Conservation (phyloP, 2,888 invertebrate genomes). For the Tenthredo notha region DNA sequence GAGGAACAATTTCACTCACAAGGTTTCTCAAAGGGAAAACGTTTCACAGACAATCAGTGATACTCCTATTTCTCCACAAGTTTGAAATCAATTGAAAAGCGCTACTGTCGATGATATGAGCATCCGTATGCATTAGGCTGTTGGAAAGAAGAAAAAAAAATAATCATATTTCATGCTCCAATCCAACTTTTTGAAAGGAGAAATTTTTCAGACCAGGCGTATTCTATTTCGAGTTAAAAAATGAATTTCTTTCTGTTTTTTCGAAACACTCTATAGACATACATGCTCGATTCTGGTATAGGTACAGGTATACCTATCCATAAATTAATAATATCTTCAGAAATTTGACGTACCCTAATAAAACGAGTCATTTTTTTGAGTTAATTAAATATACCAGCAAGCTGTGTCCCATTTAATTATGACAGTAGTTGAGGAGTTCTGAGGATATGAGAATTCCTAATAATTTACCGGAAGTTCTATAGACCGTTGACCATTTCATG, state of each 20-base stretch:
- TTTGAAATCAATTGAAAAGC: background rate
- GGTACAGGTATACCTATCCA: background rate
- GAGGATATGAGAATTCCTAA: background rate
- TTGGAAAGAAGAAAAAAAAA: too few species aligned
- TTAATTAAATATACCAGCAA: background rate
- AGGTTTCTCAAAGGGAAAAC: conserved; percentile 1
- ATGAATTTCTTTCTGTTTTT: too few species aligned
- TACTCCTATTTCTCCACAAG: background rate
- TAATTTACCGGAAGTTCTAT: background rate
- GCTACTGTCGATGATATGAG: background rate
- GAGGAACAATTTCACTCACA: background rate
- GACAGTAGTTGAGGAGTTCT: background rate
- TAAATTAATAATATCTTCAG: background rate
- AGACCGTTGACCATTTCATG: background rate
- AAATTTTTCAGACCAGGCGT: too few species aligned
- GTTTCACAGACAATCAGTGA: conserved; percentile 29
- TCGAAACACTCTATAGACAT: background rate
- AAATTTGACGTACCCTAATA: background rate
- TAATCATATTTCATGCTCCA: too few species aligned
- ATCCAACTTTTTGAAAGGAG: too few species aligned
- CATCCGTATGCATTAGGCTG: too few species aligned
- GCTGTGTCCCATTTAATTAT: background rate
- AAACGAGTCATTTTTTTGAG: background rate
- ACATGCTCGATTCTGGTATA: background rate
- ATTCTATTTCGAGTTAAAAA: too few species aligned